These are phyloP conservation scores for Acrobeloides nanus DNA, from an alignment of 2,888 invertebrate genomes.

Conservation along the genomic window DNA sequence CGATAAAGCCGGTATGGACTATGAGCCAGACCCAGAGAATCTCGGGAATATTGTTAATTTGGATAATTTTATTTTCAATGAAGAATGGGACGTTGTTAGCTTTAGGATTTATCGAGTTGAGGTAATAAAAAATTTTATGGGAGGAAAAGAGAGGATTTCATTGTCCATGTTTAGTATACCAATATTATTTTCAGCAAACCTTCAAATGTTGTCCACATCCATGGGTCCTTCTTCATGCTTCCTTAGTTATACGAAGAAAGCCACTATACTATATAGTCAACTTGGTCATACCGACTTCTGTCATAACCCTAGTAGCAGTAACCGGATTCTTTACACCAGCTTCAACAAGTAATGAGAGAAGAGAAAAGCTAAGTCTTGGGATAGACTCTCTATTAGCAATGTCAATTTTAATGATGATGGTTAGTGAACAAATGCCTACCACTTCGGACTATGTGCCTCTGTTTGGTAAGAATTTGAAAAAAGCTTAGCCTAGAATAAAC, in stretches of 20 bases:
- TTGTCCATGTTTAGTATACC: background rate
- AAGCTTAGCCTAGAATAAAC: too few species aligned
- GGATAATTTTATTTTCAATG: constrained; percentile 49
- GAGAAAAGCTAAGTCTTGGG: constrained; percentile 49
- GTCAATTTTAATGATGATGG: constrained; percentile 58
- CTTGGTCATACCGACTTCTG: constrained; percentile 54
- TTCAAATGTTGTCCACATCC: constrained; percentile 52
- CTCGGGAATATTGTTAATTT: too few species aligned
- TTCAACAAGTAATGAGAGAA: constrained; percentile 54
- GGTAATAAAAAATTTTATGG: constrained; percentile 8
- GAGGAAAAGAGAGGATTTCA: background rate
- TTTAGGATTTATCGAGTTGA: constrained; percentile 44
- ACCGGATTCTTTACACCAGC: constrained; percentile 57
- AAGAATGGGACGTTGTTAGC: constrained; percentile 50
- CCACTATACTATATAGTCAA: constrained; percentile 40
- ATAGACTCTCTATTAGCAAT: constrained; percentile 55
- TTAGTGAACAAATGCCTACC: constrained; percentile 58
- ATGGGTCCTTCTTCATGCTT: constrained; percentile 48
- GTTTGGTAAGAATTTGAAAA: constrained; percentile 31
- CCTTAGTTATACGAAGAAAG: constrained; percentile 45
- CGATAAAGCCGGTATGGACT: constrained; percentile 47
- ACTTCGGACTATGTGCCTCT: constrained; percentile 53
- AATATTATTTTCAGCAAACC: constrained; percentile 31
- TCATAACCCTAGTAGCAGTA: constrained; percentile 55
- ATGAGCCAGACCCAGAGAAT: constrained; percentile 36